These are phyloP conservation scores for Synanthedon formicaeformis DNA, from an alignment of 2,888 invertebrate genomes.

Conservation along the genomic window DNA sequence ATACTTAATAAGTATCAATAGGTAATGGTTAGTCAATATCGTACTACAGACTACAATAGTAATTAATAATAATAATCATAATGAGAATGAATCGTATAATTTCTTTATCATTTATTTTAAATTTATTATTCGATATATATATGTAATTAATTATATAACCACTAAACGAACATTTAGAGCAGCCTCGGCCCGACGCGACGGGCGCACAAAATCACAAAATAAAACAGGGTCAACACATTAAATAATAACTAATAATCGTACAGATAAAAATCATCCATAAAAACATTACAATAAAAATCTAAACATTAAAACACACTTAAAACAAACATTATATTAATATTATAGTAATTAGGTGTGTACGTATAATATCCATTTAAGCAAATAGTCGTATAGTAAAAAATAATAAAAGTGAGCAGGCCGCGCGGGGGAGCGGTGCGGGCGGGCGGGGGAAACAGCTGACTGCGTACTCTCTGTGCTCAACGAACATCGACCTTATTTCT, in stretches of 20 bases:
- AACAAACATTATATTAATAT: constrained; percentile 72
- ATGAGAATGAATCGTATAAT: constrained; percentile 65
- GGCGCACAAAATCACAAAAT: constrained; percentile 62
- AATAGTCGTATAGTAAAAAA: constrained; percentile 68
- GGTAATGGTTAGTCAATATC: constrained; percentile 70
- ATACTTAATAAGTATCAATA: constrained; percentile 71
- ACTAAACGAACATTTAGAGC: constrained; percentile 60
- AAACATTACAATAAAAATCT: constrained; percentile 72
- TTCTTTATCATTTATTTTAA: constrained; percentile 59
- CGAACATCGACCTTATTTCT: too few species aligned
- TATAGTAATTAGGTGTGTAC: constrained; percentile 69
- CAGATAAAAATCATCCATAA: constrained; percentile 72
- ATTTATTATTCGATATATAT: constrained; percentile 55
- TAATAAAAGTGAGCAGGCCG: constrained; percentile 56
- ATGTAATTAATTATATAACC: constrained; percentile 22
- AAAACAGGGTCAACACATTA: constrained; percentile 70
- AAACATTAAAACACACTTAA: constrained; percentile 72
- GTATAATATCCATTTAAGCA: constrained; percentile 69
- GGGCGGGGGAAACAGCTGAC: constrained; percentile 15
- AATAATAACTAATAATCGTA: constrained; percentile 71
- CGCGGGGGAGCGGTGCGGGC: constrained; percentile 44
- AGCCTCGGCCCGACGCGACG: constrained; percentile 52
- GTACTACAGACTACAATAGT: constrained; percentile 65
- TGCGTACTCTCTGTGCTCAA: too few species aligned
- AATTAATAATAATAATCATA: constrained; percentile 36